Evolutionary conservation across 1,140 invertebrate species (phyloP).

Genomic region (Anoplophora glabripennis): DNA sequence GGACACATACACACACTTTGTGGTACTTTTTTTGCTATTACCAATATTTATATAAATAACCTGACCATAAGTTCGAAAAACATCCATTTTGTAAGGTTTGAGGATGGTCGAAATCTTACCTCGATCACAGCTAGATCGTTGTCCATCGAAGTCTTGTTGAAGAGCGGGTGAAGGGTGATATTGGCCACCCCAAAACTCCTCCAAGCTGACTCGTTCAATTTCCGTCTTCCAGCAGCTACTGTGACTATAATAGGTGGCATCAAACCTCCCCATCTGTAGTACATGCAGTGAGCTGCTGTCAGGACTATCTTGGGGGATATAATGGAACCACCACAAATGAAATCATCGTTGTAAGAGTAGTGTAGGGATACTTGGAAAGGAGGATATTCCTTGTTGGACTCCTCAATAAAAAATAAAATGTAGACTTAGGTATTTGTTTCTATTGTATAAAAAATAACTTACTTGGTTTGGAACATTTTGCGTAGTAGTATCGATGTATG

Average conservation of each 20-base stretch:
- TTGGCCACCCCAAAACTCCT: neutral
- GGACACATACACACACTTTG: too few relatives aligned
- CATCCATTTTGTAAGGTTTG: too few relatives aligned
- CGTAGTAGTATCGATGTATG: too few relatives aligned
- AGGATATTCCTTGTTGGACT: neutral
- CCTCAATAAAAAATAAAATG: neutral
- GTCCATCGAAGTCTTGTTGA: neutral
- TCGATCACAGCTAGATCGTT: constrained; percentile 11
- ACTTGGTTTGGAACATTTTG: too few relatives aligned
- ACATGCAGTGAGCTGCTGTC: constrained; percentile 4
- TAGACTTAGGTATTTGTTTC: too few relatives aligned
- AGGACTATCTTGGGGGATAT: neutral
- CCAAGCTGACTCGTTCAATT: neutral
- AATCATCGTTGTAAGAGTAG: constrained; percentile 1
- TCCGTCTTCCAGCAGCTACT: neutral
- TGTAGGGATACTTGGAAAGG: constrained; percentile 6
- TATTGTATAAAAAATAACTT: too few relatives aligned
- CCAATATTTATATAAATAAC: too few relatives aligned
- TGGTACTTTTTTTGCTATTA: too few relatives aligned
- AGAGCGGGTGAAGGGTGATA: constrained; percentile 3
- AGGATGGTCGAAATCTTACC: neutral
- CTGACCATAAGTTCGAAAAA: too few relatives aligned
- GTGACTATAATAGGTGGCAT: constrained; percentile 9
- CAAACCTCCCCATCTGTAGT: constrained; percentile 12
- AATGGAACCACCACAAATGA: constrained; percentile 6